A percentile compares a stretch with the other conserved stretches of the same genome.
Evolutionary conservation across 2,113 vertebrate genomes (phyloP).

Genomic region (Heptranchias perlo): DNA sequence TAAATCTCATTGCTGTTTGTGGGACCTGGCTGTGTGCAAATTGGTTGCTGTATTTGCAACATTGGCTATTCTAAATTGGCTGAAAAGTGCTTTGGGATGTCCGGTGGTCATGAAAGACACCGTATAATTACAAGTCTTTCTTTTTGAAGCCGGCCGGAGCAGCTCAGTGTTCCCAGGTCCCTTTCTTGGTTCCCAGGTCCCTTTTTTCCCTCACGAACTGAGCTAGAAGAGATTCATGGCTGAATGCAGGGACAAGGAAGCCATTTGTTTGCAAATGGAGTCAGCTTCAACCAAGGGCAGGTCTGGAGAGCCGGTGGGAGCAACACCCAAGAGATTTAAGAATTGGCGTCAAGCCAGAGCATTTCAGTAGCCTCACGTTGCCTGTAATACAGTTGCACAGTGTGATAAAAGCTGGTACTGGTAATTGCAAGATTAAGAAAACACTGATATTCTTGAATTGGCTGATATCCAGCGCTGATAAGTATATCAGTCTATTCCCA

Average conservation of each 20-base stretch:
- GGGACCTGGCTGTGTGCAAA: neutral
- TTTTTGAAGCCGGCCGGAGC: neutral
- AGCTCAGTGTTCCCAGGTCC: neutral
- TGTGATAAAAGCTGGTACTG: constrained; percentile 31
- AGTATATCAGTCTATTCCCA: constrained; percentile 22
- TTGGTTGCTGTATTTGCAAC: neutral
- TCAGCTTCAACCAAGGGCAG: too few relatives aligned
- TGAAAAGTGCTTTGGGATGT: too few relatives aligned
- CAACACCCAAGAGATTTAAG: constrained; percentile 17
- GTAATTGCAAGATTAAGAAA: constrained; percentile 38
- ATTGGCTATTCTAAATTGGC: neutral
- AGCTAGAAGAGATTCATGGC: neutral
- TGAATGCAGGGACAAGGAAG: neutral
- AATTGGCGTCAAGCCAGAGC: neutral
- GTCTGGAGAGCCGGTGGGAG: neutral
- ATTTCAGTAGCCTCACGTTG: neutral
- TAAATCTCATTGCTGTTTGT: neutral
- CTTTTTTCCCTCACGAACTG: neutral
- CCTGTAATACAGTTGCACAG: constrained; percentile 18
- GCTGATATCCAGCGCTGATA: constrained; percentile 28
- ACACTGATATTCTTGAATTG: constrained; percentile 35
- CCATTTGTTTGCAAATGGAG: too few relatives aligned
- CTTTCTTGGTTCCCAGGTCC: neutral
- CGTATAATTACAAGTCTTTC: neutral
- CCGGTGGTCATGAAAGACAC: neutral